These are phyloP conservation scores for Enteromius trimaculatus DNA, from an alignment of 2,797 vertebrate genomes.

Conservation along the genomic window DNA sequence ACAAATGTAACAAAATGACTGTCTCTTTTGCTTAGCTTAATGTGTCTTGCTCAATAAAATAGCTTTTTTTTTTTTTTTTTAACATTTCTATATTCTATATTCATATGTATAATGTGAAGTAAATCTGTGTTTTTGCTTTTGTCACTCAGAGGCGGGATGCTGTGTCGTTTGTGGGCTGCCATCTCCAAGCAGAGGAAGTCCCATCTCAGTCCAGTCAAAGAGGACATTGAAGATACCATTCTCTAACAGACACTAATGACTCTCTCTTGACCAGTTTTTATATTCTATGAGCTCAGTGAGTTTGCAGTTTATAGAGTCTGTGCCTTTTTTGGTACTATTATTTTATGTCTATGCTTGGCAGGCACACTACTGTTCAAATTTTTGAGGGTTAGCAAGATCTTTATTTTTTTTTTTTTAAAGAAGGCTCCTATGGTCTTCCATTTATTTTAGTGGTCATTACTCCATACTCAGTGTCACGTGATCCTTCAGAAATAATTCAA, in stretches of 20 bases:
- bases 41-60: neutral
- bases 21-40: neutral
- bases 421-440: neutral
- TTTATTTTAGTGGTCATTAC: neutral
- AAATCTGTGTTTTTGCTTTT: constrained; percentile 29
- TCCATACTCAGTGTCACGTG: neutral
- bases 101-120: neutral
- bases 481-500: neutral
- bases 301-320: constrained; percentile 36
- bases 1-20: no score
- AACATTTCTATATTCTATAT: no score
- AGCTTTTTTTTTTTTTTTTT: no score
- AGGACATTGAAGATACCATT: constrained; percentile 69
- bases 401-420: neutral
- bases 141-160: constrained; percentile 81
- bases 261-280: neutral
- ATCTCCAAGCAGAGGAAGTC: constrained; percentile 72
- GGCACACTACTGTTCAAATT: neutral
- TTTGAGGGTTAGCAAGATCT: neutral
- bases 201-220: constrained; percentile 62
- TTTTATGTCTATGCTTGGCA: constrained; percentile 25
- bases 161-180: constrained; percentile 85
- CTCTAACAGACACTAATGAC: constrained; percentile 61
- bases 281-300: constrained; percentile 58
- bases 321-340: constrained; percentile 43